A percentile compares a stretch with the other conserved stretches of the same genome.
Evolutionary conservation across 2,888 invertebrate genomes (phyloP).

Genomic region (Alloplasta piceator): DNA sequence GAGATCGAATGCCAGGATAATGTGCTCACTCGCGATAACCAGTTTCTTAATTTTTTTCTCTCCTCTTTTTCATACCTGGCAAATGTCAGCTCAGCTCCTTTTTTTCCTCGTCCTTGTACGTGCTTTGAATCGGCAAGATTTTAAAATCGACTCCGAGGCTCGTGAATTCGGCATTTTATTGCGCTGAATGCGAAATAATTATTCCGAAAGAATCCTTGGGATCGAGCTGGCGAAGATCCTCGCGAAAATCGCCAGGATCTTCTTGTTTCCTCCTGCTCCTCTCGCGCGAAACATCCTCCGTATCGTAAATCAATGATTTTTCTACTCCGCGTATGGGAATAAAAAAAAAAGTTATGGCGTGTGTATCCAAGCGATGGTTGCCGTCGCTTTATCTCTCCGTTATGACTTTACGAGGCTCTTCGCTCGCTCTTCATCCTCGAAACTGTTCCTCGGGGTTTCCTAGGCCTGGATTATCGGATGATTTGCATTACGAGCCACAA

Average conservation of each 20-base stretch:
- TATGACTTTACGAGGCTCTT: slow-evolving; percentile 40
- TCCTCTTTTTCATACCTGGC: slow-evolving; percentile 39
- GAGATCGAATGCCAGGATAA: slow-evolving; percentile 45
- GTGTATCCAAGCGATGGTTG: neutral
- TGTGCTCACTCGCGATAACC: slow-evolving; percentile 45
- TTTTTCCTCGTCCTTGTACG: slow-evolving; percentile 30
- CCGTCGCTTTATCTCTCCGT: slow-evolving; percentile 27
- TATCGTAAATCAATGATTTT: too few species aligned
- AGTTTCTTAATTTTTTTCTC: slow-evolving; percentile 42
- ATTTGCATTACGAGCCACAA: slow-evolving; percentile 38
- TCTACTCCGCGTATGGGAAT: too few species aligned
- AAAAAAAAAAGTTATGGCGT: neutral
- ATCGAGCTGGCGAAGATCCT: too few species aligned
- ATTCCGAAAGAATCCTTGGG: too few species aligned
- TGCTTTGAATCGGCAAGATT: slow-evolving; percentile 7
- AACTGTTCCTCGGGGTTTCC: slow-evolving; percentile 9
- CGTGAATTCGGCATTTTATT: too few species aligned
- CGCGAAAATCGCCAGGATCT: too few species aligned
- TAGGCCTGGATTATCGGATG: slow-evolving; percentile 31
- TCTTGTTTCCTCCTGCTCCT: too few species aligned
- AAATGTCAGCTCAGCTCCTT: slow-evolving; percentile 42
- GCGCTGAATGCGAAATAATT: too few species aligned
- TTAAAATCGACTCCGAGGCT: too few species aligned
- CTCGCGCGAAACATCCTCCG: too few species aligned
- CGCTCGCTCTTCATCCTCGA: slow-evolving; percentile 17